Base-by-base conservation (phyloP, 2,113 vertebrate genomes). In the Cinclus cinclus region DNA sequence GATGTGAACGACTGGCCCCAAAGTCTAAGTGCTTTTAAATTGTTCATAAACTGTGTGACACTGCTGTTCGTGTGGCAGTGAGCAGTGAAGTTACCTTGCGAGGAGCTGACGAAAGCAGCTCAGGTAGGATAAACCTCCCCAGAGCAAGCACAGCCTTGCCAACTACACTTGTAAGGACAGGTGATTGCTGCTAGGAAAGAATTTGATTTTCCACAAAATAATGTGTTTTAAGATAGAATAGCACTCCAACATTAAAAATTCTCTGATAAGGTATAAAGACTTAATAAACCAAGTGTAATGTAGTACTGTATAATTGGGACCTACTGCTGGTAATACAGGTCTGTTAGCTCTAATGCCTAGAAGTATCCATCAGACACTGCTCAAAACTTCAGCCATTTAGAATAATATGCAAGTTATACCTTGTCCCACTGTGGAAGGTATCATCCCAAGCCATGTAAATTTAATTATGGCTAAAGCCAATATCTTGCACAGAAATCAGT, bases 21-120 rank as follows among this genome's bases (percentile, higher is more conserved):
- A 73, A 91, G 77, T 73, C 63, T 42, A 83, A 91, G 65, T 80
- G 78, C 67, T 95, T 95, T 95, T 85, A 80, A 96, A 83, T 83
- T 69, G 89, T 74, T 95, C 62, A 67, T 60, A 77, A 87, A 77
- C 16, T 92, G 28, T 64, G 31, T 95, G 84, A 56, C 87, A 82
- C 41, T 60, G 8, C 64, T 59, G 62, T 33, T 84, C 41, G 69
- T 73, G 28, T 37, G 33, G 41, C 44, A 49, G 31, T 33, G 80
- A 89, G 88, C 82, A 77, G 75, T 62, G 67, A 21, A 4, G 7
- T 33, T 70, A 28, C 37, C 73, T 92, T 46, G 17, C 13, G 16
- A 84, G 58, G 63, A 46, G 46, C 24, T 90, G 71, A 42, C 15
- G 35, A 25, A 46, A 77, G 68, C 50, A 86, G 33, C 53, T 73